Conservation (phyloP, 2,888 invertebrate genomes). For the Allolobophora icterica region DNA sequence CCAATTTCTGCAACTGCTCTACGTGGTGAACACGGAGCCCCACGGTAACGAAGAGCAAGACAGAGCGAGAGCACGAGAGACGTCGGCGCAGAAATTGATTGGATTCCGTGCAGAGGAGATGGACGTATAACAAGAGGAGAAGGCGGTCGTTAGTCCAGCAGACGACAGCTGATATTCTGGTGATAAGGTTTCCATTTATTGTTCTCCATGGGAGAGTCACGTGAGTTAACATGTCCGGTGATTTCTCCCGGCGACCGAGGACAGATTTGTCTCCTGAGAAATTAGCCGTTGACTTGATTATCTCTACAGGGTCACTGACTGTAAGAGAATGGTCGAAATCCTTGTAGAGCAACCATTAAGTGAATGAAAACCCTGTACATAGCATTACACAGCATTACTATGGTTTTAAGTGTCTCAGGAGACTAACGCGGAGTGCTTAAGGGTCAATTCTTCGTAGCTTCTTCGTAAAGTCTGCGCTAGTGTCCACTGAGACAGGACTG, state of each 20-base stretch:
- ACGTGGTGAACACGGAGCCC: background rate
- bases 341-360: background rate
- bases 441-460: too few species aligned
- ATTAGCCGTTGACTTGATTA: constrained; percentile 11
- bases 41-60: background rate
- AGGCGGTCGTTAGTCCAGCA: background rate
- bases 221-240: constrained; percentile 8
- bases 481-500: too few species aligned
- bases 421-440: too few species aligned
- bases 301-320: background rate
- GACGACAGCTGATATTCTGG: background rate
- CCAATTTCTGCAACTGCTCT: background rate
- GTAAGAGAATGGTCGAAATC: background rate
- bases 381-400: too few species aligned
- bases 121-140: background rate
- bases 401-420: too few species aligned
- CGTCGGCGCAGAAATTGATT: background rate
- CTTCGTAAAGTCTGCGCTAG: too few species aligned
- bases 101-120: background rate
- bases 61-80: background rate
- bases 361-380: background rate
- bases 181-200: background rate
- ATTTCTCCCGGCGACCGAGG: background rate
- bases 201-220: too few species aligned
- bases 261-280: background rate